phyloP scores from a whole-genome alignment of 2,797 vertebrate species.

The Protosalanx chinensis region DNA sequence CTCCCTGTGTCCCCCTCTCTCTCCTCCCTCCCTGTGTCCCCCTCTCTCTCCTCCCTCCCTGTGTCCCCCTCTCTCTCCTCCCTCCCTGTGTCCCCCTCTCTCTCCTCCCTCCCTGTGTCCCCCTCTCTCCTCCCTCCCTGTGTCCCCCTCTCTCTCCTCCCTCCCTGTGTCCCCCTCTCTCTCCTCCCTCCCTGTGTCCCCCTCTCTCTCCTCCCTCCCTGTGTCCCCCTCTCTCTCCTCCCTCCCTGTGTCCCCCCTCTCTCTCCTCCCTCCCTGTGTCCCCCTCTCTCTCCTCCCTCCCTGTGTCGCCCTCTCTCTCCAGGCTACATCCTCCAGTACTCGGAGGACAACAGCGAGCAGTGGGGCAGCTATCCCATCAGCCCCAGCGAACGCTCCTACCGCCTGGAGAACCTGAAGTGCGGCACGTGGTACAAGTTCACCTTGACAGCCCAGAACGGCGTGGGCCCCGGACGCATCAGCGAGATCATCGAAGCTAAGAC shows the following conservation, averaged over 20 bases:
- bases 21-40: not conserved
- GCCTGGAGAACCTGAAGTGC: slow-evolving; percentile 92
- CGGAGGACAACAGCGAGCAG: slow-evolving; percentile 97
- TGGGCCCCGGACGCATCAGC: slow-evolving; percentile 95
- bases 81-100: not conserved
- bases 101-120: no score
- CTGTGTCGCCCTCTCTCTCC: not conserved
- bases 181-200: not conserved
- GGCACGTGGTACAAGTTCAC: slow-evolving; percentile 99
- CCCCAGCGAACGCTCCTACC: slow-evolving; percentile 93
- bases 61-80: not conserved
- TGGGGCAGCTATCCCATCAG: slow-evolving; percentile 98
- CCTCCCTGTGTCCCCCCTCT: not conserved
- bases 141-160: not conserved
- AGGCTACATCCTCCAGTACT: slow-evolving; percentile 99
- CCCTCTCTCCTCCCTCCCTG: no score
- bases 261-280: not conserved
- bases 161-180: not conserved
- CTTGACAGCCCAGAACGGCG: slow-evolving; percentile 94
- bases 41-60: not conserved
- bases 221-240: not conserved
- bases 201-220: not conserved
- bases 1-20: not conserved
- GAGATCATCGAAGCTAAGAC: slow-evolving; percentile 99
- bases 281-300: not conserved